A percentile compares a stretch with the other conserved stretches of the same genome.
Conservation (phyloP, 2,888 invertebrate species). For the Megaustenia siamemsis region DNA sequence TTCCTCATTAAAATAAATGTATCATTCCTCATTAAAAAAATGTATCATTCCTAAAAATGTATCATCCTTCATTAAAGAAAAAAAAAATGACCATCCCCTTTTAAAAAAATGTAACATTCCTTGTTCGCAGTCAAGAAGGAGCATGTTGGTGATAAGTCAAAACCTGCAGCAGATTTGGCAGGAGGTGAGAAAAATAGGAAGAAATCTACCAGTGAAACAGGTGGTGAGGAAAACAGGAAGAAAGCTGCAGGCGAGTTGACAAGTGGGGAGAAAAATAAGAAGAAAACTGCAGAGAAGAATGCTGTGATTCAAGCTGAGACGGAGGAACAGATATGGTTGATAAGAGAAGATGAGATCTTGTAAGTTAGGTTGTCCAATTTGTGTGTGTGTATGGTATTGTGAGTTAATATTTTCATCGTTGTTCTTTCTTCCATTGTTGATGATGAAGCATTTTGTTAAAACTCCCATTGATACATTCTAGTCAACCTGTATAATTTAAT, state of each 20-base stretch:
- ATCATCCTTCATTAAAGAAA: no score
- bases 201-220: conserved; percentile 4
- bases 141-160: background rate
- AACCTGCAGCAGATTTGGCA: background rate
- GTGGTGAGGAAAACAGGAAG: conserved; percentile 10
- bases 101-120: no score
- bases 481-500: no score
- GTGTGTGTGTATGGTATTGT: background rate
- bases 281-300: conserved; percentile 13
- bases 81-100: no score
- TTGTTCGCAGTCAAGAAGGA: background rate
- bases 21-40: no score
- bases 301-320: conserved; percentile 13
- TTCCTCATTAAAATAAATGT: no score
- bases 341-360: conserved; percentile 46
- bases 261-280: conserved; percentile 11
- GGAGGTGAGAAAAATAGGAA: background rate
- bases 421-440: no score
- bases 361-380: conserved; percentile 8
- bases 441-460: no score
- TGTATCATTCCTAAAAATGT: no score
- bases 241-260: background rate
- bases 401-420: no score
- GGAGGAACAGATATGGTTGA: conserved; percentile 37
- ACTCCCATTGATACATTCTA: no score